These are phyloP conservation scores for Sciaenops ocellatus DNA, from an alignment of 2,797 vertebrate genomes.

Conservation along the genomic window DNA sequence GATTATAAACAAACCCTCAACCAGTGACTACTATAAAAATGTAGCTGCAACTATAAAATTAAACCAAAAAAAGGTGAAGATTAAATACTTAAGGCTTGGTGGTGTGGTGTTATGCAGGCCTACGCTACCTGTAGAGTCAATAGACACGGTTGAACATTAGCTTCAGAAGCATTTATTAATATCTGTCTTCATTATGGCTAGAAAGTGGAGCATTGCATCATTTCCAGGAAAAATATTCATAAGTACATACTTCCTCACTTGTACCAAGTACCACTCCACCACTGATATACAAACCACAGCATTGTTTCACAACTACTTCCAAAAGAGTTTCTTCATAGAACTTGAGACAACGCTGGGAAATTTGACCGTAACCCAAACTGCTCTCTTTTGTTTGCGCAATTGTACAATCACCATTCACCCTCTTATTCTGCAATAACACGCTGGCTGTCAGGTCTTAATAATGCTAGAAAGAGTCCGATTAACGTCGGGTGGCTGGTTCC, in stretches of 20 bases:
- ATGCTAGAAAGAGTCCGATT: conserved; percentile 43
- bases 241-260: conserved; percentile 18
- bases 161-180: background rate
- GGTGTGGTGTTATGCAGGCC: background rate
- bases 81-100: background rate
- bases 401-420: conserved; percentile 52
- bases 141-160: background rate
- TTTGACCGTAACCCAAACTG: conserved; percentile 47
- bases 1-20: conserved; percentile 37
- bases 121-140: background rate
- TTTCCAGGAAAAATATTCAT: conserved; percentile 35
- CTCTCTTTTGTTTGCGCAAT: conserved; percentile 52
- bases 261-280: conserved; percentile 26
- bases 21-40: background rate
- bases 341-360: conserved; percentile 22
- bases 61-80: background rate
- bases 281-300: conserved; percentile 35
- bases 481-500: conserved; percentile 37
- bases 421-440: conserved; percentile 38
- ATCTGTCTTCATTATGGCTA: background rate
- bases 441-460: conserved; percentile 43
- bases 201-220: conserved; percentile 10
- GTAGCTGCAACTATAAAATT: background rate
- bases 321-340: conserved; percentile 44
- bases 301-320: conserved; percentile 42